Evolutionary conservation across 2,888 invertebrate genomes (phyloP), one percentile per base, ranked within the genome.

Genomic region (Nebria salina): DNA sequence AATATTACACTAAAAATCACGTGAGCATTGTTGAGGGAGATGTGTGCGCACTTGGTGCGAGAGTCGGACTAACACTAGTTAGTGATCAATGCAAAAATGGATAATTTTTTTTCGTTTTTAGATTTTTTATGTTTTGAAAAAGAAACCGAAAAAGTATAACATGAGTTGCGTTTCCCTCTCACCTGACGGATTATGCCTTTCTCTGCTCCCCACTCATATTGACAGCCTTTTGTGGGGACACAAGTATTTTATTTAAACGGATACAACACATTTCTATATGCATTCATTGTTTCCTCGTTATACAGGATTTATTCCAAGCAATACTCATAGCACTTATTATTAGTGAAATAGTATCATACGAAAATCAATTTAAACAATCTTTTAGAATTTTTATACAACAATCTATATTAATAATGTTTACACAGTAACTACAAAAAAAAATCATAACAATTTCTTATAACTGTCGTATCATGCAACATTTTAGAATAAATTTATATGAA

Each of bases 131-230:
- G 54, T 54, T 54, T 54, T 72, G 64, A 80, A 82, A 83, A 82
- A 82, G 72, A 72, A 82, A 82, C 75, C 74, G 75, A 82, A 83
- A 83, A 83, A 83, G 83, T 83, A 83, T 75, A 83, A 82, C 82
- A 76, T 54, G 54, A 54, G 11, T 54, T 54, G 76, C 82, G 83
- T 83, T 83, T 83, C 83, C 83, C 83, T 83, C 83, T 83, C 83
- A 83, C 83, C 83, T 83, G 43, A 68, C 65, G 13, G 42, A 73
- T 54, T 64, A 68, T 68, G 82, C 82, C 82, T 82, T 82, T 82
- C 82, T 82, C 82, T 72, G 66, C 73, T 25, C 65, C 79, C 79
- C 79, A 26, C 72, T 70, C 68, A 25, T 15, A 76, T 68, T 15
- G 75, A 41, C 65, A 41, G 25, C 70, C 34, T 5, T 34, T 43